These are phyloP conservation scores for Poecile montanus DNA, from an alignment of 2,797 vertebrate species.

Conservation along the genomic window DNA sequence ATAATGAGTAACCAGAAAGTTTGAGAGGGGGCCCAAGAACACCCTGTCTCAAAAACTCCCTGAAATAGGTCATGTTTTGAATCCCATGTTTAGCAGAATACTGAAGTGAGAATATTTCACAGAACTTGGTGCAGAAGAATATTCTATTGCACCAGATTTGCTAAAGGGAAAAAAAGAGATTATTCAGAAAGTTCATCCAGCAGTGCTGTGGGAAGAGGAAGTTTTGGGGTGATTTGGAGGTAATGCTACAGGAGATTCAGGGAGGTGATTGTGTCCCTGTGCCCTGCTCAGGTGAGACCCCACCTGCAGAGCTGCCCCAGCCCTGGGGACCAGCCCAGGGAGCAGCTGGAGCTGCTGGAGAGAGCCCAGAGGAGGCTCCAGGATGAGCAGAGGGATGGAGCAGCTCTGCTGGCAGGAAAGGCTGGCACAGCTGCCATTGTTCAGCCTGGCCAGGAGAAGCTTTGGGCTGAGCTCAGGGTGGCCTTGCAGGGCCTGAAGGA, in stretches of 20 bases:
- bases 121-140: background rate
- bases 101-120: background rate
- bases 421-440: too few species aligned
- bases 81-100: background rate
- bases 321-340: background rate
- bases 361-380: background rate
- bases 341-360: background rate
- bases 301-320: background rate
- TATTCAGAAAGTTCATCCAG: background rate
- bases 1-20: background rate
- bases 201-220: background rate
- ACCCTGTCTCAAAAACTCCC: background rate
- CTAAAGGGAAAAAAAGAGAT: background rate
- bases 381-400: background rate
- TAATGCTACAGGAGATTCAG: background rate
- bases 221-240: background rate
- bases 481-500: too few species aligned
- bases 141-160: background rate
- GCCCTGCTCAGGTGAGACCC: background rate
- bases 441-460: too few species aligned
- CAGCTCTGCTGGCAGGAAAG: background rate
- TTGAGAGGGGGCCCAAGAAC: background rate
- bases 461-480: too few species aligned
- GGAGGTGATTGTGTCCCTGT: accelerated
- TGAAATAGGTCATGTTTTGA: background rate